Evolutionary conservation across 1,140 invertebrate genomes (phyloP).

Genomic region (Bombyx mori): DNA sequence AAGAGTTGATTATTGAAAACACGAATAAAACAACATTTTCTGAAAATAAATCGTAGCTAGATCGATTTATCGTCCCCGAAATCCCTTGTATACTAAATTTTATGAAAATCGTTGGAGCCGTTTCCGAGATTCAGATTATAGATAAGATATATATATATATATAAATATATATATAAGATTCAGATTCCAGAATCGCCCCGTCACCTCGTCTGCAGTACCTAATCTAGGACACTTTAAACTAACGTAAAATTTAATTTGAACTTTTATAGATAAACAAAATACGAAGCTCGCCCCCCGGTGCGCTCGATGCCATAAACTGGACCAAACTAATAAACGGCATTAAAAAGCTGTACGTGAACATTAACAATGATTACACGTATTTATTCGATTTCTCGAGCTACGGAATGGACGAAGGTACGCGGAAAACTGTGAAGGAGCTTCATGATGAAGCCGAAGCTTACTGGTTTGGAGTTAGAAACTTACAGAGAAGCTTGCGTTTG

Average conservation of each 20-base stretch:
- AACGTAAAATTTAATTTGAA: neutral
- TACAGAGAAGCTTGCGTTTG: constrained; percentile 35
- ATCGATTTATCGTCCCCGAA: no score
- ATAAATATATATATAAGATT: no score
- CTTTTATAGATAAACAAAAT: constrained; percentile 31
- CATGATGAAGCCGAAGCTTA: constrained; percentile 29
- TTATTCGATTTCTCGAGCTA: constrained; percentile 45
- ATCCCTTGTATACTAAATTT: no score
- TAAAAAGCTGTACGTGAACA: constrained; percentile 41
- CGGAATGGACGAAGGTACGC: constrained; percentile 29
- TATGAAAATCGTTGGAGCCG: no score
- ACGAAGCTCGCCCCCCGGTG: constrained; percentile 23
- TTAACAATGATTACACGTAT: constrained; percentile 48
- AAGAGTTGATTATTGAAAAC: no score
- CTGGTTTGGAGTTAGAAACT: constrained; percentile 41
- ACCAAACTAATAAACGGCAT: constrained; percentile 46
- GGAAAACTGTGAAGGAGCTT: constrained; percentile 17
- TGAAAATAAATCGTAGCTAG: no score
- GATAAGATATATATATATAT: no score
- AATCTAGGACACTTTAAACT: no score
- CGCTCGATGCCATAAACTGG: constrained; percentile 44
- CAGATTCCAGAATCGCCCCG: no score
- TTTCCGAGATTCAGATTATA: no score
- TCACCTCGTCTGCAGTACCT: no score
- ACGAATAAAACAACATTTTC: no score